A percentile compares a stretch with the other conserved stretches of the same genome.
Conservation (phyloP, 2,113 vertebrate species). For the Lichenostomus cassidix region DNA sequence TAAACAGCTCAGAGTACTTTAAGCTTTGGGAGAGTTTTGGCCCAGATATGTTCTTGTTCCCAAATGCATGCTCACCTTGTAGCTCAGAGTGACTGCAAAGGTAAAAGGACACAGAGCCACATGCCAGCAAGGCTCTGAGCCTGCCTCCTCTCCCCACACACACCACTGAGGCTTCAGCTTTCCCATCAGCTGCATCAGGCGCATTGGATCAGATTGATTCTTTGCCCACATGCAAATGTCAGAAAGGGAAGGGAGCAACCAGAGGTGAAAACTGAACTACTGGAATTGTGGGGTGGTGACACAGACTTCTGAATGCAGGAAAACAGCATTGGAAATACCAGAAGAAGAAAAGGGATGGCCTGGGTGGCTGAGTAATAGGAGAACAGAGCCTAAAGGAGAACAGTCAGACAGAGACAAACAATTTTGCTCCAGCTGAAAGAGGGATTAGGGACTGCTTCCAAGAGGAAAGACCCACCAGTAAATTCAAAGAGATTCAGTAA, state of each 20-base stretch:
- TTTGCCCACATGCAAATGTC: not conserved
- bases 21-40: not conserved
- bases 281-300: not conserved
- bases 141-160: not conserved
- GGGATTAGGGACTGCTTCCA: not conserved
- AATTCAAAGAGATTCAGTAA: not conserved
- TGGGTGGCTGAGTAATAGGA: not conserved
- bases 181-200: not conserved
- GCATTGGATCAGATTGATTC: not conserved
- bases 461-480: not conserved
- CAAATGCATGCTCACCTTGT: not conserved
- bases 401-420: not conserved
- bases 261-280: not conserved
- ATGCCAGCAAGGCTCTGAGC: accelerated
- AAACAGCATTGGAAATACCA: not conserved
- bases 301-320: accelerated
- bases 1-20: not conserved
- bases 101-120: not conserved
- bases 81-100: not conserved
- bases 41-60: not conserved
- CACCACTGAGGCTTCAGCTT: accelerated
- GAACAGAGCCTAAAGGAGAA: not conserved
- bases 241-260: not conserved
- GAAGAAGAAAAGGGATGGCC: not conserved
- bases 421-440: not conserved